Evolutionary conservation across 2,888 invertebrate genomes (phyloP).

Genomic region (Mesodorylaimus sp.): DNA sequence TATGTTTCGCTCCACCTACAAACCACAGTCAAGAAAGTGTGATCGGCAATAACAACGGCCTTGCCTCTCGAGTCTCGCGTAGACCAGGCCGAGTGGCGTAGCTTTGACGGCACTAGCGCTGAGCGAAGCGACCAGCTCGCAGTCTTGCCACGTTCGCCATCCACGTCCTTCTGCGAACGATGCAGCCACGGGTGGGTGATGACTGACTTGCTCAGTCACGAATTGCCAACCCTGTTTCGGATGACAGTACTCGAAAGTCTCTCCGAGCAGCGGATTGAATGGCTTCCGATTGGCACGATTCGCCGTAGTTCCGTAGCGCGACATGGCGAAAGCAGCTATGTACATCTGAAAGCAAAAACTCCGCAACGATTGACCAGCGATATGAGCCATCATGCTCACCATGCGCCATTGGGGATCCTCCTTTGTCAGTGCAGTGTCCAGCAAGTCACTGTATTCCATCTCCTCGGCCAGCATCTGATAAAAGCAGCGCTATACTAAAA

Average conservation of each 20-base stretch:
- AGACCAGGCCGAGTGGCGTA: background rate
- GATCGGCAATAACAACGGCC: too few relatives aligned
- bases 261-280: constrained; percentile 86
- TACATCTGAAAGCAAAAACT: too few relatives aligned
- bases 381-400: too few relatives aligned
- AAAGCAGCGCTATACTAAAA: too few relatives aligned
- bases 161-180: constrained; percentile 3
- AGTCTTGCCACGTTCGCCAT: constrained; percentile 5
- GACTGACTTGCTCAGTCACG: constrained; percentile 77
- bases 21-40: too few relatives aligned
- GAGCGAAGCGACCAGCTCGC: background rate
- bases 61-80: too few relatives aligned
- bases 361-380: too few relatives aligned
- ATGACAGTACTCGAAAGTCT: constrained; percentile 81
- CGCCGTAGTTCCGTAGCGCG: constrained; percentile 37
- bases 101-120: background rate
- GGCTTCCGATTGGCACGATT: constrained; percentile 70
- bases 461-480: constrained; percentile 5
- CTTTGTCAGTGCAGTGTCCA: background rate
- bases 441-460: constrained; percentile 2
- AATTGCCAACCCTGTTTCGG: constrained; percentile 75
- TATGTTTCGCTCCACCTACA: constrained; percentile 49
- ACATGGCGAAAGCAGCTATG: constrained; percentile 81
- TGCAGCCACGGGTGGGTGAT: constrained; percentile 7
- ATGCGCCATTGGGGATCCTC: background rate